Evolutionary conservation across 2,113 vertebrate species (phyloP), one percentile per base, ranked within the genome.

Genomic region (Crotophaga sulcirostris): DNA sequence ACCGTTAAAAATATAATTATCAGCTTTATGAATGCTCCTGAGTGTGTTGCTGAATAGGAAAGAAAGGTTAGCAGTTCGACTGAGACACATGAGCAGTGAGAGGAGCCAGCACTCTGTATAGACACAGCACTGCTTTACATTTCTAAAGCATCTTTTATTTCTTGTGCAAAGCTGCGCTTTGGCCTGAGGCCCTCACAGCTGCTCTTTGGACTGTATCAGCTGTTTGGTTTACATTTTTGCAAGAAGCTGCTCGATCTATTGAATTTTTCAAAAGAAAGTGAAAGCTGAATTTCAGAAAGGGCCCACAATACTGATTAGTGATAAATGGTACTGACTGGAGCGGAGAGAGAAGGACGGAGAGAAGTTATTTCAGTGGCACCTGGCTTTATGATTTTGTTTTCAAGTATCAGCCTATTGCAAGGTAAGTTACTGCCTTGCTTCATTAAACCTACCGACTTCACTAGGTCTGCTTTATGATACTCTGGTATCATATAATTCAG

Each of bases 111-210:
- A 5, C 38, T 83, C 81, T 66, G 64, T 56, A 55, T 56, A 96
- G 91, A 63, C 86, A 84, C 73, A 90, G 75, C 49, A 13, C 90
- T 93, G 88, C 91, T 97, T 96, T 93, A 92, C 88, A 82, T 97
- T 97, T 94, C 88, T 94, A 92, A 97, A 95, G 95, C 93, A 97
- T 97, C 95, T 96, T 95, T 82, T 90, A 88, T 93, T 92, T 96
- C 69, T 70, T 93, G 78, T 95, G 88, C 70, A 76, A 95, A 90
- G 85, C 78, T 91, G 28, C 52, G 91, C 75, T 91, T 97, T 96
- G 88, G 91, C 95, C 84, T 88, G 86, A 77, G 84, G 86, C 90
- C 60, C 47, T 92, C 72, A 36, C 84, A 95, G 86, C 86, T 89
- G 84, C 90, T 86, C 88, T 92, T 94, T 76, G 91, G 96, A 90